phyloP scores from a whole-genome alignment of 1,140 invertebrate species.

The Brachystomella parvula region DNA sequence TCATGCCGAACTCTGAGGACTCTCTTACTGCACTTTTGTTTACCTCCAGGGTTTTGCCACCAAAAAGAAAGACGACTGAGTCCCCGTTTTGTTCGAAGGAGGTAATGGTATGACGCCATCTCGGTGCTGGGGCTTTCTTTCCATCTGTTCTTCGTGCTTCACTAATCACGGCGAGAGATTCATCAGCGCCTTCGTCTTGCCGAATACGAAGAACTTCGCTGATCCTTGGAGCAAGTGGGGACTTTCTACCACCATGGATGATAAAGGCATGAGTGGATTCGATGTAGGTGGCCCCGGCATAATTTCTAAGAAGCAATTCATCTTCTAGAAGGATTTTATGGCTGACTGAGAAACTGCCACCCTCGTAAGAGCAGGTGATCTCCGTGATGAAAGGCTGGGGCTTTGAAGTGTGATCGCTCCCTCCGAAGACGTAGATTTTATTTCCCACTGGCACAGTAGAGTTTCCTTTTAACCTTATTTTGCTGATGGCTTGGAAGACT shows the following conservation, averaged over 20 bases:
- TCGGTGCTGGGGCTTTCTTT: constrained; percentile 8
- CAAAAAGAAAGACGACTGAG: constrained; percentile 24
- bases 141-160: neutral
- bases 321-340: constrained; percentile 10
- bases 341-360: constrained; percentile 5
- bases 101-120: constrained; percentile 30
- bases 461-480: neutral
- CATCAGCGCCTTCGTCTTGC: neutral
- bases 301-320: neutral
- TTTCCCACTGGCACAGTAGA: neutral
- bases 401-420: constrained; percentile 22
- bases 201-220: constrained; percentile 26
- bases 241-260: constrained; percentile 34
- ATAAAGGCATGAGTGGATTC: constrained; percentile 17
- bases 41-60: constrained; percentile 27
- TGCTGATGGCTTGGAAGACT: neutral
- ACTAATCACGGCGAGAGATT: neutral
- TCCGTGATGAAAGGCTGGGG: constrained; percentile 19
- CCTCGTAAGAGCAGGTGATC: constrained; percentile 14
- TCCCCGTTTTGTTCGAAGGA: constrained; percentile 1
- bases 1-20: neutral
- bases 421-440: constrained; percentile 26
- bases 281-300: constrained; percentile 13
- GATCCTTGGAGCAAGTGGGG: constrained; percentile 24
- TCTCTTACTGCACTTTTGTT: neutral